Base-by-base conservation (phyloP, 2,797 vertebrate species). In the Catostomus latipinnis region DNA sequence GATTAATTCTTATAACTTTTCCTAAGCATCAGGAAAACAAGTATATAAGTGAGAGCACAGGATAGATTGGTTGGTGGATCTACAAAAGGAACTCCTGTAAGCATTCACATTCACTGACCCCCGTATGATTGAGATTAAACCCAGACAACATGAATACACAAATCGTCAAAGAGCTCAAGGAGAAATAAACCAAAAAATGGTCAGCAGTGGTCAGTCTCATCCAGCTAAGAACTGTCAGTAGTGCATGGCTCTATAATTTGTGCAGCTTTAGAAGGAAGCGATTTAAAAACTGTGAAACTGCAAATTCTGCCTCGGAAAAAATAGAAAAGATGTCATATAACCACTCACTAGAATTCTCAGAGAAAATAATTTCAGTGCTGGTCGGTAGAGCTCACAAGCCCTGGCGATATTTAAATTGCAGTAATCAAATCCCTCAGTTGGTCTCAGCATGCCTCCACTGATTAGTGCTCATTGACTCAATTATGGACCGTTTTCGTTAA, bases 391-490 rank as follows among this genome's bases (percentile, higher is more conserved):
- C 78, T 70, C 74, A 75, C 58, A 65, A 68, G 67, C 62, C 50
- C 69, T 77, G 78, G 62, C 63, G 84, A 81, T 82, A 81, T 82
- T 81, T 81, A 85, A 81, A 83, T 83, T 81, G 81, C 74, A 69
- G 77, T 74, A 68, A 78, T 84, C 73, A 82, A 69, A 58, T 76
- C 71, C 22, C 46, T 66, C 71, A 74, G 22, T 69, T 54, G 71
- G 68, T 73, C 48, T 61, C 63, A 66, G 72, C 48, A 16, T 50
- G 80, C 53, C 66, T 71, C 68, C 69, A 46, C 82, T 72, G 67
- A 82, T 82, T 82, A 80, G 14, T 16, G 61, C 60, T 65, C 71
- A 52, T 22, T 66, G 45, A 79, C 61, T 8, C 10, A 66, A 57
- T 75, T 74, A 74, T 7, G 1, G 22, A n/a, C 4, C 45, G 34